phyloP scores from a whole-genome alignment of 2,113 vertebrate genomes.

The Glaucomys volans region DNA sequence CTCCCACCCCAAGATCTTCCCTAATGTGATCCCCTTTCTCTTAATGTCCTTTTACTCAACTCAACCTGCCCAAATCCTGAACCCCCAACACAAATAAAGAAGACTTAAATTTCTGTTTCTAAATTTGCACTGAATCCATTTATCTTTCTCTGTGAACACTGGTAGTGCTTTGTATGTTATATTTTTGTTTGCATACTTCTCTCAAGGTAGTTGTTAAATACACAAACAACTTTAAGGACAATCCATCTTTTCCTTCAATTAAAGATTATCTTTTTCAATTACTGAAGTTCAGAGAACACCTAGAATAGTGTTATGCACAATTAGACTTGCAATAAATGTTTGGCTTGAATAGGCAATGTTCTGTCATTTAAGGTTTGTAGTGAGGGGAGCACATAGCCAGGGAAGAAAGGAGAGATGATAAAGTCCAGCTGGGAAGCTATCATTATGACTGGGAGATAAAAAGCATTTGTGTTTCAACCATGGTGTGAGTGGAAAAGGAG shows the following conservation, averaged over 20 bases:
- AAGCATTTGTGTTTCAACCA: neutral
- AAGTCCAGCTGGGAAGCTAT: constrained; percentile 11
- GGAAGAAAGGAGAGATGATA: constrained; percentile 1
- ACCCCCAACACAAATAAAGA: neutral
- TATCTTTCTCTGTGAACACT: neutral
- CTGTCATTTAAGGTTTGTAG: neutral
- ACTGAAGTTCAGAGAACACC: constrained; percentile 50
- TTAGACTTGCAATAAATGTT: constrained; percentile 45
- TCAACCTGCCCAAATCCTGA: neutral
- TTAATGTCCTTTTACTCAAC: neutral
- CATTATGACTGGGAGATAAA: neutral
- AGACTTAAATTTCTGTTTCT: constrained; percentile 4
- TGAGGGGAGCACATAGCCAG: neutral
- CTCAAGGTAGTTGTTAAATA: constrained; percentile 60
- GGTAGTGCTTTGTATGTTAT: neutral
- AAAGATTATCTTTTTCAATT: constrained; percentile 12
- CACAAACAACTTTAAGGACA: constrained; percentile 46
- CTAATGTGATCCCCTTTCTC: neutral
- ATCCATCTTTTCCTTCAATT: neutral
- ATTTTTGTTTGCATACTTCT: neutral
- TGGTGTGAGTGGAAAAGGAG: neutral
- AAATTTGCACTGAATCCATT: constrained; percentile 44
- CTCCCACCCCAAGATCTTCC: neutral
- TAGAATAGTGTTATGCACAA: constrained; percentile 55
- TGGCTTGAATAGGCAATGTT: constrained; percentile 41